Evolutionary conservation across 2,888 invertebrate species (phyloP), one percentile per base, ranked within the genome.

Genomic region (Pasiphila rectangulata): DNA sequence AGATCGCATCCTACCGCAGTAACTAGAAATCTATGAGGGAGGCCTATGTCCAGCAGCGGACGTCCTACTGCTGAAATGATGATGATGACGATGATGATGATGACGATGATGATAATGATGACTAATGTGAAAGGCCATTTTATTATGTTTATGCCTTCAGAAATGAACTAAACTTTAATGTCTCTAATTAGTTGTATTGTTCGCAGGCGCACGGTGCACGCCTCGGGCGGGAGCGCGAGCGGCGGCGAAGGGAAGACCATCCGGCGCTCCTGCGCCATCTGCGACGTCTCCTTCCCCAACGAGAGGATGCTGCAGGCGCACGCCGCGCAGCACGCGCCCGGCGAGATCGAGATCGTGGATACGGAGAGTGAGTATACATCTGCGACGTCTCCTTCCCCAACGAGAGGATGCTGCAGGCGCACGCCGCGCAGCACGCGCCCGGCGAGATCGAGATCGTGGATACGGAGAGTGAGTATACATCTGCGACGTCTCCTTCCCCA

Each of bases 131-230:
- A n/a, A n/a, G n/a, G n/a, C n/a, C n/a, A n/a, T n/a, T n/a, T n/a
- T n/a, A n/a, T n/a, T n/a, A n/a, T n/a, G n/a, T n/a, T n/a, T n/a
- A n/a, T n/a, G n/a, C n/a, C n/a, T n/a, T n/a, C n/a, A n/a, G n/a
- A n/a, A n/a, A n/a, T n/a, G n/a, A n/a, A n/a, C n/a, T n/a, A n/a
- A n/a, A n/a, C n/a, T n/a, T n/a, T 4, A 21, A 13, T 4, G 7
- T 15, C 0, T 20, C 19, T 23, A 10, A 25, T 4, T 17, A 1
- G 4, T 20, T 32, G 1, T 41, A 9, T 20, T 38, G 12, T 45
- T 32, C 15, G 0, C 67, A 86, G 85, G 54, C 79, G 86, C 12
- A 71, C 73, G 34, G 77, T 62, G 15, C 86, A 86, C 70, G 65
- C 67, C 7, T 75, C 75, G 23, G 30, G 67, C 29, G 53, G 63